Percentiles rank a stretch among this genome's conserved stretches.
Conservation (phyloP, 1,140 invertebrate genomes). For the Steinernema feltiae region DNA sequence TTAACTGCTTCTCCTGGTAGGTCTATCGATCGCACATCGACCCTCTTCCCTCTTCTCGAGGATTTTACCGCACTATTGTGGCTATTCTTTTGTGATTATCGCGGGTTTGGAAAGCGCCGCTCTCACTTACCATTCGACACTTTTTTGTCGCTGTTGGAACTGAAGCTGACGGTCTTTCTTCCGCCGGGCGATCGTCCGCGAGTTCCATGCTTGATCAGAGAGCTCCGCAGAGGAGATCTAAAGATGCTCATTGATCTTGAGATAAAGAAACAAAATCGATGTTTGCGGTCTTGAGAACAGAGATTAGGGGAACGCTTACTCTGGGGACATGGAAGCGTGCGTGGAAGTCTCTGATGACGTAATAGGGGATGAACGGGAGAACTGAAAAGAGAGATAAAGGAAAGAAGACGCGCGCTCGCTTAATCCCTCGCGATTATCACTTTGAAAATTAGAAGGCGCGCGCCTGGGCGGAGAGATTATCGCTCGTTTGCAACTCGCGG, state of each 20-base stretch:
- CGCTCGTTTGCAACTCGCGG: constrained; percentile 1
- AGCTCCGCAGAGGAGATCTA: constrained; percentile 31
- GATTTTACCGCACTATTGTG: too few species aligned
- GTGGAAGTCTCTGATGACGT: background rate
- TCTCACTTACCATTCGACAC: constrained; percentile 61
- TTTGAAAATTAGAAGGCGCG: background rate
- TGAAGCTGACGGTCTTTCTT: constrained; percentile 56
- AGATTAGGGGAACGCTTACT: background rate
- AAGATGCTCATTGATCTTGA: background rate
- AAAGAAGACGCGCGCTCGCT: background rate
- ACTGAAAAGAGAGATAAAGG: background rate
- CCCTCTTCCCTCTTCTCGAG: too few species aligned
- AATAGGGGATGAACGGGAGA: background rate
- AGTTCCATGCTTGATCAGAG: constrained; percentile 36
- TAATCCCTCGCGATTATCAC: constrained; percentile 12
- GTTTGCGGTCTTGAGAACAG: background rate
- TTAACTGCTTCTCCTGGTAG: too few species aligned
- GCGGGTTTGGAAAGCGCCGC: too few species aligned
- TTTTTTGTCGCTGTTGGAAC: constrained; percentile 58
- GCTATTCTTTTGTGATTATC: too few species aligned
- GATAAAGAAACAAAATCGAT: background rate
- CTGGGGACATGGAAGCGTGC: background rate
- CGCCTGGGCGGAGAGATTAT: background rate
- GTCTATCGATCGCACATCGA: too few species aligned
- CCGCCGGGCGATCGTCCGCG: constrained; percentile 48